phyloP scores from a whole-genome alignment of 2,113 vertebrate genomes.

The Apodemus speciosus region DNA sequence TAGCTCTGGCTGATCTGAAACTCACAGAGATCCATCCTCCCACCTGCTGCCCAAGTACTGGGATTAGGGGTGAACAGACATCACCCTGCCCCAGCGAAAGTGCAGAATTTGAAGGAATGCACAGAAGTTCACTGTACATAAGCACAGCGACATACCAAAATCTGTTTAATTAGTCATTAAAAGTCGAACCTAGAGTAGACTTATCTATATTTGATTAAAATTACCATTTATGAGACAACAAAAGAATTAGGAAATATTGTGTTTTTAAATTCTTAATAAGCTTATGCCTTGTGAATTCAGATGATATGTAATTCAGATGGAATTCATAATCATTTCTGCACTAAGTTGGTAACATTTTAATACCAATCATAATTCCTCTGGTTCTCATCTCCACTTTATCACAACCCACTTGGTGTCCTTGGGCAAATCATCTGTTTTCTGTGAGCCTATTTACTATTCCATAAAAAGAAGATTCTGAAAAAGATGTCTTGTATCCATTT shows the following conservation, averaged over 20 bases:
- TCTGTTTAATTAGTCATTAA: constrained; percentile 38
- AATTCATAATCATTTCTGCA: constrained; percentile 32
- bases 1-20: background rate
- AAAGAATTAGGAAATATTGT: constrained; percentile 43
- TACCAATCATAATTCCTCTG: constrained; percentile 4
- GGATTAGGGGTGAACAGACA: background rate
- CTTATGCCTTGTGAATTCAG: background rate
- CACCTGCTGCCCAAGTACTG: background rate
- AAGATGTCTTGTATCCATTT: background rate
- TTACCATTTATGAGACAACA: constrained; percentile 26
- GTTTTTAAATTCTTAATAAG: background rate
- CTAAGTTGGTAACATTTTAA: constrained; percentile 36
- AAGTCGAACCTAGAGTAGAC: background rate
- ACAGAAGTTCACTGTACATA: background rate
- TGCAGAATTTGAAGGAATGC: background rate
- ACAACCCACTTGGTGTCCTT: constrained; percentile 19
- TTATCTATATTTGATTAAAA: constrained; percentile 36
- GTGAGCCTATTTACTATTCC: background rate
- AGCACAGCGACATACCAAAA: background rate
- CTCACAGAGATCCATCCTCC: background rate
- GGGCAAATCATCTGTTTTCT: background rate
- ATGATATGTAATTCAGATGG: background rate
- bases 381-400: constrained; percentile 32
- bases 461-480: constrained; percentile 10
- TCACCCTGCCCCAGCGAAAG: background rate